Evolutionary conservation across 2,113 vertebrate species (phyloP).

Genomic region (Syrmaticus mikado): DNA sequence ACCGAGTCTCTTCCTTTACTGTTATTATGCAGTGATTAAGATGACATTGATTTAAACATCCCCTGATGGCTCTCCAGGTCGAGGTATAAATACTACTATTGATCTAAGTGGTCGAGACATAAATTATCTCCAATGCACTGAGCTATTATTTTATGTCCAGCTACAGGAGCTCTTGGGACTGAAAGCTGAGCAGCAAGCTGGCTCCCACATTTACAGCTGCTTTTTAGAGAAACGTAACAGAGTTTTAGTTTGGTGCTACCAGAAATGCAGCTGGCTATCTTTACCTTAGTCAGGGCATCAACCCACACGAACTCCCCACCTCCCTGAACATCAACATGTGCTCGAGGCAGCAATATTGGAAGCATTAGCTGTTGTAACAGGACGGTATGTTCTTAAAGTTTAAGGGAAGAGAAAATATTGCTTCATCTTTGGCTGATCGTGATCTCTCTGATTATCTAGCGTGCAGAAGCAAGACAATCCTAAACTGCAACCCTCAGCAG

Average conservation of each 20-base stretch:
- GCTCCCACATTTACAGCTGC: not conserved
- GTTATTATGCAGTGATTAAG: not conserved
- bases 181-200: not conserved
- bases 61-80: not conserved
- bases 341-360: not conserved
- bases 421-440: not conserved
- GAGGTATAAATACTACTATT: not conserved
- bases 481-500: not conserved
- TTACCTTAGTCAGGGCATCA: not conserved
- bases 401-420: not conserved
- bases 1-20: not conserved
- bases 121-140: not conserved
- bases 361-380: not conserved
- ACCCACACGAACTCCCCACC: not conserved
- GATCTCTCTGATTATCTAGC: not conserved
- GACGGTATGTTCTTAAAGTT: not conserved
- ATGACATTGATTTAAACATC: not conserved
- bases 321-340: not conserved
- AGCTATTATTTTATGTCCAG: not conserved
- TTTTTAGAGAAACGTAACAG: not conserved
- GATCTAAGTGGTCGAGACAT: not conserved
- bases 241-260: not conserved
- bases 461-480: not conserved
- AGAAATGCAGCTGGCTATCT: not conserved
- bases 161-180: accelerated